Evolutionary conservation across 2,888 invertebrate genomes (phyloP).

Genomic region (Microplitis manilae): DNA sequence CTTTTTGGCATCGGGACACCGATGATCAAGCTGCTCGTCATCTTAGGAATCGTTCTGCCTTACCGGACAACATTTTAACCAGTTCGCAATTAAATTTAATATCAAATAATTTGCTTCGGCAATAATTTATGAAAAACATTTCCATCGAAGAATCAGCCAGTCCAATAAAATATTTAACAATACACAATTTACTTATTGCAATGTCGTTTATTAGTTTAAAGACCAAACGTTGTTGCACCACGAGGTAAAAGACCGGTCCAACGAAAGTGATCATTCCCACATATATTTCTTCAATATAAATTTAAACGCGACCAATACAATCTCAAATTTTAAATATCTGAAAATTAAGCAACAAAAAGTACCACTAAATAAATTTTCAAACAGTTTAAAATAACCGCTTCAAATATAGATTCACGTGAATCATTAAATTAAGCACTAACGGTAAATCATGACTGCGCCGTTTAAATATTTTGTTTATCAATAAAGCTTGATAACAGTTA

Average conservation of each 20-base stretch:
- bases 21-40: constrained; percentile 66
- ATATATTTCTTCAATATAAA: constrained; percentile 10
- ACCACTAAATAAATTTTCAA: neutral
- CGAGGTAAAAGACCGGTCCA: constrained; percentile 27
- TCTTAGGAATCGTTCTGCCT: constrained; percentile 53
- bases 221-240: constrained; percentile 11
- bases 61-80: constrained; percentile 26
- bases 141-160: constrained; percentile 12
- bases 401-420: neutral
- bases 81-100: constrained; percentile 2
- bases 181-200: neutral
- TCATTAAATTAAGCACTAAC: constrained; percentile 12
- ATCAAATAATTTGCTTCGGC: constrained; percentile 8
- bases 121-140: constrained; percentile 15
- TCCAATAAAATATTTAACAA: constrained; percentile 11
- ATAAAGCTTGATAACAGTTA: neutral
- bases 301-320: neutral
- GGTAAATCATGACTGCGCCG: constrained; percentile 38
- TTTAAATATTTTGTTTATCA: constrained; percentile 15
- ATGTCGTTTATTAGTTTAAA: neutral
- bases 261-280: constrained; percentile 59
- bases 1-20: constrained; percentile 57
- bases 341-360: neutral
- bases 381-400: neutral
- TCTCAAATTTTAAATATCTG: neutral